Conservation (phyloP, 2,797 vertebrate species). For the Denticeps clupeoides region DNA sequence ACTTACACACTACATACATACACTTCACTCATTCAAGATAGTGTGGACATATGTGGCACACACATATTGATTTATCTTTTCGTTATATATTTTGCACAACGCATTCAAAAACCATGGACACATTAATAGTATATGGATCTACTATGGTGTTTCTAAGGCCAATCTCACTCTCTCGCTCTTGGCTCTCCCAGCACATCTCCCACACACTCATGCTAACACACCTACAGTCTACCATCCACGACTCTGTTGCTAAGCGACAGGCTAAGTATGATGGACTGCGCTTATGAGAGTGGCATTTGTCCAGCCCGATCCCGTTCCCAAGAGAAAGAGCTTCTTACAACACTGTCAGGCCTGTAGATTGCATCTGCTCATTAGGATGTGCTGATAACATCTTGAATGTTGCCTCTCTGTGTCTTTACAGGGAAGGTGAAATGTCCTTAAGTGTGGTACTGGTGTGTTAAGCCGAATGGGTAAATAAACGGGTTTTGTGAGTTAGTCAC, state of each 20-base stretch:
- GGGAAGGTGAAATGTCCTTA: neutral
- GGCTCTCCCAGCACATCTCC: conserved; percentile 13
- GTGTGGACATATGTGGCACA: too few species aligned
- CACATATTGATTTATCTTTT: too few species aligned
- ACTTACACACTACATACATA: too few species aligned
- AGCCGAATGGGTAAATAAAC: conserved; percentile 23
- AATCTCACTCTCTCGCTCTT: conserved; percentile 5
- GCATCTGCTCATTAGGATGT: neutral
- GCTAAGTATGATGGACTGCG: conserved; percentile 56
- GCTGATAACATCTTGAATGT: neutral
- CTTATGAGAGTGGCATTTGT: conserved; percentile 61
- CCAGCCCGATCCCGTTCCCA: conserved; percentile 47
- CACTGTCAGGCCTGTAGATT: neutral
- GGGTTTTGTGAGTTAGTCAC: conserved; percentile 17
- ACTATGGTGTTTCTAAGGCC: too few species aligned
- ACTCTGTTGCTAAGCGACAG: conserved; percentile 71
- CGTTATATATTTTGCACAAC: neutral
- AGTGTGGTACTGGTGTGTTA: too few species aligned
- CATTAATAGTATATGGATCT: neutral
- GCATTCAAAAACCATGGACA: neutral
- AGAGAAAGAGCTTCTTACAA: conserved; percentile 13
- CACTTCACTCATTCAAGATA: too few species aligned
- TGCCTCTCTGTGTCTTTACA: neutral
- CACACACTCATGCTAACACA: conserved; percentile 42
- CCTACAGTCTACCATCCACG: conserved; percentile 65